These are phyloP conservation scores for Heliconius aoede DNA, from an alignment of 2,888 invertebrate species.

Conservation along the genomic window DNA sequence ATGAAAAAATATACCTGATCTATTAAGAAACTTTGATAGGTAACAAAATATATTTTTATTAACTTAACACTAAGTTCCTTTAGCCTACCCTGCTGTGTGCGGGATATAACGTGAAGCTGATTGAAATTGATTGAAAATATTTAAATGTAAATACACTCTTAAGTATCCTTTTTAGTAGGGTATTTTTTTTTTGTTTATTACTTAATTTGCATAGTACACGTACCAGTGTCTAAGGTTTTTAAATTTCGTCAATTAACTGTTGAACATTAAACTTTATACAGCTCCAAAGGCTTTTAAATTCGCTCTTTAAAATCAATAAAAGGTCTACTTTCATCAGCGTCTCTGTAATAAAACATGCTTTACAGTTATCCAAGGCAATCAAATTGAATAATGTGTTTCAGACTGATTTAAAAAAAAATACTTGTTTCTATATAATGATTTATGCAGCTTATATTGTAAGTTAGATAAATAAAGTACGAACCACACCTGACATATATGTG, in stretches of 20 bases:
- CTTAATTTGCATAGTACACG: conserved; percentile 18
- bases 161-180: conserved; percentile 2
- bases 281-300: conserved; percentile 76
- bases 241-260: conserved; percentile 69
- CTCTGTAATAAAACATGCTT: conserved; percentile 77
- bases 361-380: conserved; percentile 75
- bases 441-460: not conserved
- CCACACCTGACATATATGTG: not conserved
- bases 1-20: not conserved
- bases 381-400: conserved; percentile 77
- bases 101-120: too few relatives aligned
- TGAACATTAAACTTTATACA: conserved; percentile 71
- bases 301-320: conserved; percentile 80
- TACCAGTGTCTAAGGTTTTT: conserved; percentile 42
- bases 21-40: not conserved
- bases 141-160: not conserved
- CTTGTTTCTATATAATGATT: not conserved
- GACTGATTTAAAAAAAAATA: conserved; percentile 17
- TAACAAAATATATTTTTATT: too few relatives aligned
- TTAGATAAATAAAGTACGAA: not conserved
- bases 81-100: too few relatives aligned
- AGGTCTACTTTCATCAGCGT: conserved; percentile 77
- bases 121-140: too few relatives aligned
- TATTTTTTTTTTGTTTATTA: conserved; percentile 12
- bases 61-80: too few relatives aligned